A percentile compares a stretch with the other conserved stretches of the same genome.
Conservation (phyloP, 2,113 vertebrate genomes). For the Pristiophorus japonicus region DNA sequence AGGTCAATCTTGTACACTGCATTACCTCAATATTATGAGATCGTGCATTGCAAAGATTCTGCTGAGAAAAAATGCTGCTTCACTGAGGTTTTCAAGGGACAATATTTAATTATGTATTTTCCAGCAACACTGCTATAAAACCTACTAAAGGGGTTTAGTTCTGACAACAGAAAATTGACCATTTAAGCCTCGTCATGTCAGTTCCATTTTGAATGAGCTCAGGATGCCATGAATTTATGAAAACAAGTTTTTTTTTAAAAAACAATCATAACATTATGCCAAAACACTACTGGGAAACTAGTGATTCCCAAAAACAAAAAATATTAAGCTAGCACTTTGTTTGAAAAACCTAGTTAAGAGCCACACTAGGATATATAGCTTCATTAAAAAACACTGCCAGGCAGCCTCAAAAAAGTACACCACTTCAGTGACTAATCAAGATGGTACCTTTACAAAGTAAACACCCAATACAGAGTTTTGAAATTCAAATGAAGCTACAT, state of each 20-base stretch:
- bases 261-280: neutral
- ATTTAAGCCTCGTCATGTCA: neutral
- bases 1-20: neutral
- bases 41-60: neutral
- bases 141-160: neutral
- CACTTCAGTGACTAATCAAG: too few relatives aligned
- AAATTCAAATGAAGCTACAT: too few relatives aligned
- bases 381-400: neutral
- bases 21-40: neutral
- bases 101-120: neutral
- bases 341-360: neutral
- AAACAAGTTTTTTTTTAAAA: neutral
- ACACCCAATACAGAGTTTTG: too few relatives aligned
- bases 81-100: neutral
- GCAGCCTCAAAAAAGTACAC: too few relatives aligned
- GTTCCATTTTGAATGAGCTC: neutral
- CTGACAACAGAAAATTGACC: neutral
- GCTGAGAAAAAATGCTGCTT: neutral
- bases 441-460: too few relatives aligned
- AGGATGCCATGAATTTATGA: neutral
- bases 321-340: neutral
- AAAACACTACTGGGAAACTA: neutral
- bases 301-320: neutral
- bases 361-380: neutral
- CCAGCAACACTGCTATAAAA: neutral